Evolutionary conservation across 2,888 invertebrate genomes (phyloP).

Genomic region (Muschampia plurimacula): DNA sequence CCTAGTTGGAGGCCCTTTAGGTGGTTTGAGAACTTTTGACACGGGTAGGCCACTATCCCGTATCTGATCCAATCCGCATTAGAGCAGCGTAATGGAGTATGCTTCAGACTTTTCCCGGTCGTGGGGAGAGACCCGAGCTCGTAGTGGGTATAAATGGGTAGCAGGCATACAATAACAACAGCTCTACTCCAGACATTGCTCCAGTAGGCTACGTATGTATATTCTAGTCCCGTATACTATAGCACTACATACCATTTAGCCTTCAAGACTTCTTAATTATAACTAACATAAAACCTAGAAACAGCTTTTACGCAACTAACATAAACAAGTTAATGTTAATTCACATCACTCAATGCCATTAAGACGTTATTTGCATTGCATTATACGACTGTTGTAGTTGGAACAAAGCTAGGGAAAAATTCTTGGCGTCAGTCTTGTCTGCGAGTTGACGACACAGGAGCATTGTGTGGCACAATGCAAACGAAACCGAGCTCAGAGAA

Average conservation of each 20-base stretch:
- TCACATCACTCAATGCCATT: constrained; percentile 52
- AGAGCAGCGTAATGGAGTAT: too few relatives aligned
- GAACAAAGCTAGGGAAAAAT: constrained; percentile 50
- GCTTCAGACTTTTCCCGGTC: too few relatives aligned
- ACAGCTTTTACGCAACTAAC: neutral
- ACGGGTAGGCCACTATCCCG: too few relatives aligned
- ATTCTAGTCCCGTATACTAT: neutral
- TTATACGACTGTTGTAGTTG: constrained; percentile 46
- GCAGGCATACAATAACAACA: too few relatives aligned
- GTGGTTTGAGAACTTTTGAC: too few relatives aligned
- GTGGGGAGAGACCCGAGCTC: too few relatives aligned
- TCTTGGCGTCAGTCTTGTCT: constrained; percentile 43
- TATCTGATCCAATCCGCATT: too few relatives aligned
- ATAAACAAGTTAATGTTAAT: constrained; percentile 25
- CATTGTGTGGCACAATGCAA: constrained; percentile 45
- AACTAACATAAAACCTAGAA: neutral
- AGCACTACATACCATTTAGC: neutral
- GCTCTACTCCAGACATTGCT: too few relatives aligned
- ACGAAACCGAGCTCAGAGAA: constrained; percentile 45
- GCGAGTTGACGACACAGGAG: constrained; percentile 40
- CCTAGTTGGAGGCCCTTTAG: too few relatives aligned
- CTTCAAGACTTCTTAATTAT: neutral
- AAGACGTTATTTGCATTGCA: constrained; percentile 52
- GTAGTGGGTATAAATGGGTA: too few relatives aligned
- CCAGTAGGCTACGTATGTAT: neutral